These are phyloP conservation scores for Formica aserva DNA, from an alignment of 2,888 invertebrate genomes.

Conservation along the genomic window DNA sequence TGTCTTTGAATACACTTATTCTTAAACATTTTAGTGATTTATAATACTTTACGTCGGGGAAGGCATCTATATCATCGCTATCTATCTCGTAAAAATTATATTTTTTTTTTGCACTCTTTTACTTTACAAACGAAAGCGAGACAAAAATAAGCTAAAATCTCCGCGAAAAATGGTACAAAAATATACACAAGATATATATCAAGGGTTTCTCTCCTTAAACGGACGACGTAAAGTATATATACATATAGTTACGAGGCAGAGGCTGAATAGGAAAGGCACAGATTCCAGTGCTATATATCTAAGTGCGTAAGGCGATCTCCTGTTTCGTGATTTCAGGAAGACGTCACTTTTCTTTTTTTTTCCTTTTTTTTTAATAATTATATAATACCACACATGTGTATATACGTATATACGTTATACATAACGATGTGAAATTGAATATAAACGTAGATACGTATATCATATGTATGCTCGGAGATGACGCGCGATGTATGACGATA, in stretches of 20 bases:
- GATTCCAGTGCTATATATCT: constrained; percentile 77
- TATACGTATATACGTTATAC: constrained; percentile 30
- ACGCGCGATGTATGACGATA: constrained; percentile 15
- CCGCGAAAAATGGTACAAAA: constrained; percentile 67
- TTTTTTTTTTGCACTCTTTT: background rate
- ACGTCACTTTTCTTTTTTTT: constrained; percentile 71
- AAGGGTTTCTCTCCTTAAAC: constrained; percentile 53
- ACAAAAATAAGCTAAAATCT: constrained; percentile 35
- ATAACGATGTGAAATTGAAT: background rate
- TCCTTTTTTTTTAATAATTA: constrained; percentile 58
- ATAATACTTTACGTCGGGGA: constrained; percentile 58
- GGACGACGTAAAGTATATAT: constrained; percentile 68
- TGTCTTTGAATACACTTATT: constrained; percentile 4
- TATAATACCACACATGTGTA: constrained; percentile 19
- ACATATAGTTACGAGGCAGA: constrained; percentile 67
- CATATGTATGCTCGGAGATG: constrained; percentile 50
- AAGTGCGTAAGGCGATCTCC: constrained; percentile 77
- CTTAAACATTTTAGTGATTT: constrained; percentile 36
- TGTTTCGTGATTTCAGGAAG: constrained; percentile 76
- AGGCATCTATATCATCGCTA: constrained; percentile 43
- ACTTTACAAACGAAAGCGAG: constrained; percentile 25
- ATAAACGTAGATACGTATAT: constrained; percentile 53
- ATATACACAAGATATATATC: constrained; percentile 66
- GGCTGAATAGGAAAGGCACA: constrained; percentile 82
- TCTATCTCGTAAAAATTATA: background rate